These are phyloP conservation scores for Oryzias melastigma DNA, from an alignment of 2,113 vertebrate species.

Conservation along the genomic window DNA sequence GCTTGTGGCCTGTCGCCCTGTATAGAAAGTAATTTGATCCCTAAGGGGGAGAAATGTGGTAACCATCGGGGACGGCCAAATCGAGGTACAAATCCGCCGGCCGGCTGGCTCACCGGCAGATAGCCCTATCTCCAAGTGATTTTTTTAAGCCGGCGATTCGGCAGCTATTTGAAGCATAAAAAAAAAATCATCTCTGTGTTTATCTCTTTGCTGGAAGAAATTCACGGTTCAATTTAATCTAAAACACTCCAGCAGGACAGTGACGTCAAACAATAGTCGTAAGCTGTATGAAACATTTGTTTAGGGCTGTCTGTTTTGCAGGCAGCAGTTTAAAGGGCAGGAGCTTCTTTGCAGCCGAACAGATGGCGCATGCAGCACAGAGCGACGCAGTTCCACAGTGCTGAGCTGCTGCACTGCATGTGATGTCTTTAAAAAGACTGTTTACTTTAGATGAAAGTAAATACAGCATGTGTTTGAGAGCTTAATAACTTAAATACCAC, in stretches of 20 bases:
- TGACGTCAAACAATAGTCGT: slow-evolving; percentile 17
- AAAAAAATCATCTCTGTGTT: slow-evolving; percentile 27
- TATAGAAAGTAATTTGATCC: slow-evolving; percentile 69
- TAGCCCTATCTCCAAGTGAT: slow-evolving; percentile 52
- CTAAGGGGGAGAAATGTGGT: slow-evolving; percentile 58
- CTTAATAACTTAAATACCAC: slow-evolving; percentile 10
- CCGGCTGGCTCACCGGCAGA: slow-evolving; percentile 21
- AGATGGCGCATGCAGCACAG: slow-evolving; percentile 50
- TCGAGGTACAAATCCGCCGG: slow-evolving; percentile 62
- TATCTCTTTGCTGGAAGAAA: slow-evolving; percentile 1
- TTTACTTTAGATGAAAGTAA: slow-evolving; percentile 41
- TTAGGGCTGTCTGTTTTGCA: slow-evolving; percentile 37
- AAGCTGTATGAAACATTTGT: slow-evolving; percentile 33
- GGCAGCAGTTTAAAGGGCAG: slow-evolving; percentile 41
- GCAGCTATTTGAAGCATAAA: slow-evolving; percentile 28
- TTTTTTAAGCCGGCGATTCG: slow-evolving; percentile 37
- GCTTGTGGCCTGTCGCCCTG: slow-evolving; percentile 54
- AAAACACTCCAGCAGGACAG: slow-evolving; percentile 11
- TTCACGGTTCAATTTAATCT: slow-evolving; percentile 26
- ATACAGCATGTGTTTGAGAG: slow-evolving; percentile 24
- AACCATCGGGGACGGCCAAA: slow-evolving; percentile 57
- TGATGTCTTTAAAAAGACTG: slow-evolving; percentile 23
- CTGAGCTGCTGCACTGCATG: slow-evolving; percentile 23
- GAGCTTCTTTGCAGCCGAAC: slow-evolving; percentile 42
- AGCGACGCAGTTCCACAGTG: slow-evolving; percentile 25